A percentile compares a stretch with the other conserved stretches of the same genome.
Evolutionary conservation across 2,113 vertebrate species (phyloP).

Genomic region (Natator depressus): DNA sequence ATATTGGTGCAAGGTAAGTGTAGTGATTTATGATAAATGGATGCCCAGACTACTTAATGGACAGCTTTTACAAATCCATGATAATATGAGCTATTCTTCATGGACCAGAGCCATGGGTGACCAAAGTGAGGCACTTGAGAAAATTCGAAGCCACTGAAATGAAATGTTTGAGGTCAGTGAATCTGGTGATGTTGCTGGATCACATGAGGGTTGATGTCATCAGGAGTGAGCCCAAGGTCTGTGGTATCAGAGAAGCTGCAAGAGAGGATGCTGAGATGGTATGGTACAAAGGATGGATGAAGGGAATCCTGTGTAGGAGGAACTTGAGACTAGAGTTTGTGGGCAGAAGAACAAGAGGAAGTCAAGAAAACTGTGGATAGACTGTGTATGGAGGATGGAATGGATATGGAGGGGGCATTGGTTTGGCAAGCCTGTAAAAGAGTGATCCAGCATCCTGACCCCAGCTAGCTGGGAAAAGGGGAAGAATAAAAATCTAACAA

Average conservation of each 20-base stretch:
- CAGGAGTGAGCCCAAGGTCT: not conserved
- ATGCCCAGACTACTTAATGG: not conserved
- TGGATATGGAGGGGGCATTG: not conserved
- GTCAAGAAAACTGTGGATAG: not conserved
- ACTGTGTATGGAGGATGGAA: not conserved
- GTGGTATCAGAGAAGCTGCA: not conserved
- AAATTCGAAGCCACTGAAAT: not conserved
- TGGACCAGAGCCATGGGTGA: not conserved
- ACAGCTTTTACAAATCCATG: not conserved
- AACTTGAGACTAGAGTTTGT: not conserved
- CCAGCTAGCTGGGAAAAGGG: not conserved
- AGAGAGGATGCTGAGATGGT: not conserved
- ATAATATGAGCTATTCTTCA: not conserved
- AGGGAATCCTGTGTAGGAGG: not conserved
- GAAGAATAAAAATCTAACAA: not conserved
- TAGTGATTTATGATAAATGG: not conserved
- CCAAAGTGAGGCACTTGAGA: not conserved
- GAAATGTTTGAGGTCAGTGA: not conserved
- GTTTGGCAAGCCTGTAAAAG: not conserved
- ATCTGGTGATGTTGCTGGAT: not conserved
- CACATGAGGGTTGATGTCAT: not conserved
- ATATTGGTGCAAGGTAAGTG: too few relatives aligned
- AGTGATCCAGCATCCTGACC: not conserved
- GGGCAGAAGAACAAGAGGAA: not conserved
- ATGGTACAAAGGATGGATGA: not conserved